These are phyloP conservation scores for Cynopterus brachyotis DNA, from an alignment of 2,113 vertebrate species.

Conservation along the genomic window DNA sequence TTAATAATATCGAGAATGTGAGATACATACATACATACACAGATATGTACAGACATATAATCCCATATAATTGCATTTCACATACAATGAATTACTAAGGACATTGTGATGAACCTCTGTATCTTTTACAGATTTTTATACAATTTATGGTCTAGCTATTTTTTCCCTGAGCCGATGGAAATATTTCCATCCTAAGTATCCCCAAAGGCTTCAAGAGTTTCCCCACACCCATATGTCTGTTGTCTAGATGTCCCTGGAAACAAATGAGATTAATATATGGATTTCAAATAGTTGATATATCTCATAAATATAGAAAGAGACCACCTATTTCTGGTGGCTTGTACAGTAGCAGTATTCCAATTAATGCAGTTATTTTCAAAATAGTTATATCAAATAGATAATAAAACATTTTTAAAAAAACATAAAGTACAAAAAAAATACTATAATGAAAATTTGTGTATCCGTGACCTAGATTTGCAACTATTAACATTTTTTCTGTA, in stretches of 20 bases:
- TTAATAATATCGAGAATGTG: neutral
- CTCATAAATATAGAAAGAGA: neutral
- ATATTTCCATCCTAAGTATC: neutral
- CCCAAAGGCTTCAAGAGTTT: neutral
- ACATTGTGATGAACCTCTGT: neutral
- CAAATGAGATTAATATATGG: neutral
- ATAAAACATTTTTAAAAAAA: neutral
- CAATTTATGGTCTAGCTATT: neutral
- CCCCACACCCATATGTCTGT: neutral
- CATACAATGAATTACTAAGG: neutral
- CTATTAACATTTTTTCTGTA: neutral
- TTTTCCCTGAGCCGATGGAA: neutral
- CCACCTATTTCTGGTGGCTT: neutral
- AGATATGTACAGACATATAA: neutral
- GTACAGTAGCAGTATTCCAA: neutral
- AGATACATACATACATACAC: neutral
- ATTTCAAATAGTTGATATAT: neutral
- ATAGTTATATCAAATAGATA: neutral
- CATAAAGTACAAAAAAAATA: neutral
- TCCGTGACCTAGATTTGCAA: neutral
- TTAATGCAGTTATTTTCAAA: neutral
- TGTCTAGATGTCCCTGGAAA: neutral
- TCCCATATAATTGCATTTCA: neutral
- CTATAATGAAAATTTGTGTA: neutral
- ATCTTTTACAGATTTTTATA: neutral